These are phyloP conservation scores for Camponotus fellah DNA, from an alignment of 2,888 invertebrate species.

Conservation along the genomic window DNA sequence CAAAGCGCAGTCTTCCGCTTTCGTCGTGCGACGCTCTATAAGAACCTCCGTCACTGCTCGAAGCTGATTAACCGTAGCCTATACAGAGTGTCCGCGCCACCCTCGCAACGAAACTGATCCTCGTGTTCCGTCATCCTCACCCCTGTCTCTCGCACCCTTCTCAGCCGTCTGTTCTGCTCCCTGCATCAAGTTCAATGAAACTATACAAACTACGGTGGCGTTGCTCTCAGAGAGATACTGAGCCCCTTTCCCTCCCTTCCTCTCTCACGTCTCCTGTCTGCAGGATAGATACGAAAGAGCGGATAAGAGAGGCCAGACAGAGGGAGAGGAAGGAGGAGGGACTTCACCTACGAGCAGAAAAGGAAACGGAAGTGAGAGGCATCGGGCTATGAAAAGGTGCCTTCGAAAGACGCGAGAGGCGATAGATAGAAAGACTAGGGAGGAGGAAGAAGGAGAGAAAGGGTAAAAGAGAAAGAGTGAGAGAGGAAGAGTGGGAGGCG, in stretches of 20 bases:
- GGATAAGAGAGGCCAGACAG: slow-evolving; percentile 24
- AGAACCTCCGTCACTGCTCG: slow-evolving; percentile 35
- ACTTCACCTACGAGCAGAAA: slow-evolving; percentile 55
- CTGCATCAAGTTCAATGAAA: slow-evolving; percentile 69
- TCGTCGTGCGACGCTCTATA: slow-evolving; percentile 6
- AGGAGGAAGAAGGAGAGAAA: neutral
- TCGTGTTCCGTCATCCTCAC: neutral
- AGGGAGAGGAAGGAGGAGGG: neutral
- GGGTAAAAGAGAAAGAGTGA: slow-evolving; percentile 13
- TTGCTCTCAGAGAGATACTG: slow-evolving; percentile 57
- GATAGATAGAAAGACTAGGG: slow-evolving; percentile 46
- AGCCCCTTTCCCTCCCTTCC: neutral
- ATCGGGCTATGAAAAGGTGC: slow-evolving; percentile 44
- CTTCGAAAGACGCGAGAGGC: slow-evolving; percentile 29
- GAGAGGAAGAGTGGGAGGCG: slow-evolving; percentile 34
- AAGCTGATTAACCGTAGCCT: slow-evolving; percentile 50
- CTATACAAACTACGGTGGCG: slow-evolving; percentile 66
- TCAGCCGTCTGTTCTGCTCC: slow-evolving; percentile 50
- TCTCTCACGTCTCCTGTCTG: slow-evolving; percentile 40
- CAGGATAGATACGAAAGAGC: slow-evolving; percentile 55
- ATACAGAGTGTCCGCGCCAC: slow-evolving; percentile 42
- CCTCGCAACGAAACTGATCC: slow-evolving; percentile 51
- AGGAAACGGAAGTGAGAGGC: slow-evolving; percentile 66
- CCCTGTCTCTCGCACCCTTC: slow-evolving; percentile 40
- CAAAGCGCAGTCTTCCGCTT: slow-evolving; percentile 25